Percentiles rank a stretch among this genome's conserved stretches.
phyloP scores from a whole-genome alignment of 2,113 vertebrate species.

The Ochotona princeps region DNA sequence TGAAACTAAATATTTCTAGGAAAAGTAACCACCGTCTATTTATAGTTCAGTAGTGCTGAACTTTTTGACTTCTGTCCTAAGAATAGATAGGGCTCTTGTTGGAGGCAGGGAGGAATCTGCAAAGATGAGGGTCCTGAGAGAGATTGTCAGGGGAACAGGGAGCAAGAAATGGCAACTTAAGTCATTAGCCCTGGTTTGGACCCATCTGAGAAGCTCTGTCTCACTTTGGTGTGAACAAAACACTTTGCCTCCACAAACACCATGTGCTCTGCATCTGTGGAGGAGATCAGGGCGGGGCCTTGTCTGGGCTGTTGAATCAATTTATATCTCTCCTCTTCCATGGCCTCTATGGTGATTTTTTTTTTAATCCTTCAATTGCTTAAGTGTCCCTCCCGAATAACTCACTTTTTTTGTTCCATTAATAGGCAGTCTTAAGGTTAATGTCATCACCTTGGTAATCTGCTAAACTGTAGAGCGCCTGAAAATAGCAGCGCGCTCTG shows the following conservation, averaged over 20 bases:
- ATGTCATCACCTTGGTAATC: conserved; percentile 54
- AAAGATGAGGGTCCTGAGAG: background rate
- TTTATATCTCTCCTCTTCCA: background rate
- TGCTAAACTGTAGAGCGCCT: conserved; percentile 9
- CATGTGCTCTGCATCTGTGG: background rate
- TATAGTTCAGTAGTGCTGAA: background rate
- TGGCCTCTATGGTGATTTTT: conserved; percentile 29
- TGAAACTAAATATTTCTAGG: conserved; percentile 1
- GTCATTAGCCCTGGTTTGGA: background rate
- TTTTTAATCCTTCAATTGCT: background rate
- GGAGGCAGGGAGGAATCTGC: background rate
- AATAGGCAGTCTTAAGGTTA: conserved; percentile 54
- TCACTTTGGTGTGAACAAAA: background rate
- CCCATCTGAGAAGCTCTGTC: background rate
- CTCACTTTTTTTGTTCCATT: conserved; percentile 46
- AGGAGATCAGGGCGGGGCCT: background rate
- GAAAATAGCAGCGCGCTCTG: conserved; percentile 57
- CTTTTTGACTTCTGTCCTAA: background rate
- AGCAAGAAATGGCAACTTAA: background rate
- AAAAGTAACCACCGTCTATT: background rate
- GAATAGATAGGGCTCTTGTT: background rate
- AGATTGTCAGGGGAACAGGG: background rate
- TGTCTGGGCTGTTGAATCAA: background rate
- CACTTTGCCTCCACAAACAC: background rate
- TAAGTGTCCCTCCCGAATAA: conserved; percentile 39